Conservation (phyloP, 2,797 vertebrate genomes). For the Syndactyla subalaris region DNA sequence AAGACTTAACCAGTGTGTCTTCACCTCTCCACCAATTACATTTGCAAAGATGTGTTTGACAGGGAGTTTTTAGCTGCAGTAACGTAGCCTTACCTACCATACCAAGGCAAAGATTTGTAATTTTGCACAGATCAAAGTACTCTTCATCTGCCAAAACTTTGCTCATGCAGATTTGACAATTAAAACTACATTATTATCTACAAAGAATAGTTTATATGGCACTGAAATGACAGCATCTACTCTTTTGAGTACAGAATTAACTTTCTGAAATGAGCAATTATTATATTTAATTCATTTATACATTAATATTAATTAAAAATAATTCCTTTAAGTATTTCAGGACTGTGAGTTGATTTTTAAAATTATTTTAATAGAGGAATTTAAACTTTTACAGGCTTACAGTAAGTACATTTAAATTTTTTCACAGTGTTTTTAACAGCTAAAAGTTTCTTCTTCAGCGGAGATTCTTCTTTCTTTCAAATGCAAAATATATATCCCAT, state of each 20-base stretch:
- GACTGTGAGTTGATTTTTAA: background rate
- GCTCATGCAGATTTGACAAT: background rate
- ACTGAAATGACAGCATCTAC: background rate
- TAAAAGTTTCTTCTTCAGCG: background rate
- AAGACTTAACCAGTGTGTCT: background rate
- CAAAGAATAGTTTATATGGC: background rate
- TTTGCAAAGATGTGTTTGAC: background rate
- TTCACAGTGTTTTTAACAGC: background rate
- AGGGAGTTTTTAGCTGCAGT: background rate
- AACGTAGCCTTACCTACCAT: background rate
- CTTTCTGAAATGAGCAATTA: conserved; percentile 16
- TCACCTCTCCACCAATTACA: background rate
- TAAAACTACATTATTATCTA: background rate
- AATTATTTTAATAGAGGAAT: background rate
- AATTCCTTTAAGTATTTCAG: conserved; percentile 1
- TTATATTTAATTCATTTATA: conserved; percentile 12
- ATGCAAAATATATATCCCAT: background rate
- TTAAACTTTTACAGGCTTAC: background rate
- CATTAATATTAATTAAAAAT: background rate
- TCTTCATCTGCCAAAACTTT: background rate
- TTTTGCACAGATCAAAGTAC: background rate
- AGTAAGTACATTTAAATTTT: background rate
- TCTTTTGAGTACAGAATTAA: conserved; percentile 1
- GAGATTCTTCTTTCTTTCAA: background rate
- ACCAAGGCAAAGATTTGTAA: background rate